These are phyloP conservation scores for Helarctos malayanus DNA, from an alignment of 2,797 vertebrate species.

Conservation along the genomic window DNA sequence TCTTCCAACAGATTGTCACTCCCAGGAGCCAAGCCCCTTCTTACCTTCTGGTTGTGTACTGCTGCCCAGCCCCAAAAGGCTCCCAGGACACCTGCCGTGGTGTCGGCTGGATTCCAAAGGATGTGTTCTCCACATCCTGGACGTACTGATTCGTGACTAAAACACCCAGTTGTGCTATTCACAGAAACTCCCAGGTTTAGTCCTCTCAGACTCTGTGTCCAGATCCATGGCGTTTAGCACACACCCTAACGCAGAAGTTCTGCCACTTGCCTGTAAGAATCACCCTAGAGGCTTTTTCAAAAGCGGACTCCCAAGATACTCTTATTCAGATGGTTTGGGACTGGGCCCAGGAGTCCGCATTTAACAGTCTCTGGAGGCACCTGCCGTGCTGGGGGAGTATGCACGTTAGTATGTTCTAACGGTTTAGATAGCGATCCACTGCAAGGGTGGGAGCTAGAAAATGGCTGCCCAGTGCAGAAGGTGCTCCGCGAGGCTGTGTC, in stretches of 20 bases:
- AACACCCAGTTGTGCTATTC: background rate
- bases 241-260: background rate
- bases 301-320: background rate
- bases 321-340: background rate
- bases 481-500: background rate
- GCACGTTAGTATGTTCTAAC: background rate
- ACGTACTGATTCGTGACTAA: background rate
- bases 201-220: background rate
- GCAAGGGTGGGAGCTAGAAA: background rate
- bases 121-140: background rate
- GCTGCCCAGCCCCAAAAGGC: background rate
- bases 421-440: background rate
- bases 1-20: background rate
- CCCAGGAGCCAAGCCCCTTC: background rate
- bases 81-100: background rate
- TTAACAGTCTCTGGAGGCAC: background rate
- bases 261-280: background rate
- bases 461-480: background rate
- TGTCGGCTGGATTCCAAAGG: background rate
- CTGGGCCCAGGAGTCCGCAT: background rate
- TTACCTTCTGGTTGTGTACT: background rate
- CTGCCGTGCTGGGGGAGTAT: background rate
- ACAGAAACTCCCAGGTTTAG: background rate
- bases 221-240: background rate
- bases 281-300: background rate